phyloP scores from a whole-genome alignment of 2,113 vertebrate species.

The Phaethon lepturus region DNA sequence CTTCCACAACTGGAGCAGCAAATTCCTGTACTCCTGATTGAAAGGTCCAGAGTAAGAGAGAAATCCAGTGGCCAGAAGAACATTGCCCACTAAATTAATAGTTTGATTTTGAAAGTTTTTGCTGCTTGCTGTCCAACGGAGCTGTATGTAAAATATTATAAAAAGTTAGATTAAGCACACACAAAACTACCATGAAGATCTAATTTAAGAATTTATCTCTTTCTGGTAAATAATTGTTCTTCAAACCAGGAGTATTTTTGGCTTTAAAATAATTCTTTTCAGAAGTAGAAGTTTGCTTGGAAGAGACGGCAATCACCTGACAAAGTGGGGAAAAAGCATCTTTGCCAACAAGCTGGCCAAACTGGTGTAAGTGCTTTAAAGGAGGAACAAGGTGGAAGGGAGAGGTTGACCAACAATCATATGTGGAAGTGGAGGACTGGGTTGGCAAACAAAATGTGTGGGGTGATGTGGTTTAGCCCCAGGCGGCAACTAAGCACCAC shows the following conservation, averaged over 20 bases:
- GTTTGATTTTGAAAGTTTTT: slow-evolving; percentile 82
- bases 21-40: slow-evolving; percentile 86
- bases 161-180: neutral
- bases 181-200: neutral
- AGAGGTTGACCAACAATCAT: neutral
- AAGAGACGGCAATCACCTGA: neutral
- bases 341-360: neutral
- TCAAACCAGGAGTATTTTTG: neutral
- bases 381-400: neutral
- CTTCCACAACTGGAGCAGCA: slow-evolving; percentile 81
- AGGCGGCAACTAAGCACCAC: no score
- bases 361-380: neutral
- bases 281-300: neutral
- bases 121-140: slow-evolving; percentile 87
- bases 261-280: neutral
- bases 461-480: neutral
- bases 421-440: fast-evolving
- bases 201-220: neutral
- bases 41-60: slow-evolving; percentile 87
- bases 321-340: neutral
- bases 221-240: neutral
- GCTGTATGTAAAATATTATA: slow-evolving; percentile 44
- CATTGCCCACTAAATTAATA: slow-evolving; percentile 80
- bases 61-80: slow-evolving; percentile 85
- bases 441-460: neutral